These are phyloP conservation scores for Psephotus haematonotus DNA, from an alignment of 2,113 vertebrate genomes.

Conservation along the genomic window DNA sequence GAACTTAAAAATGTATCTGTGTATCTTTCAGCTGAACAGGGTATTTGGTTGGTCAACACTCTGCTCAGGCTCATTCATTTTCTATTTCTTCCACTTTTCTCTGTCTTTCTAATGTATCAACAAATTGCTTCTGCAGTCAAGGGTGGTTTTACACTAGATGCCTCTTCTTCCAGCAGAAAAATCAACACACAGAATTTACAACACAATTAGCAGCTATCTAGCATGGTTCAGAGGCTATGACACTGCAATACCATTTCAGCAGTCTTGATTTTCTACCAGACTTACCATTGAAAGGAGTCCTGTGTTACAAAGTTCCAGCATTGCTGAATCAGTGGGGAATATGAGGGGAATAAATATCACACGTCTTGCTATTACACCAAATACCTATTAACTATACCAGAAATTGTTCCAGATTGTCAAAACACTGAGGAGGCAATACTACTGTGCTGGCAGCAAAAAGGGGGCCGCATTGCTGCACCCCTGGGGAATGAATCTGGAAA, in stretches of 20 bases:
- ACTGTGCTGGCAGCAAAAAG: neutral
- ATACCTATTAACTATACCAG: neutral
- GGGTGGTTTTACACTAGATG: neutral
- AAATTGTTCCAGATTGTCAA: neutral
- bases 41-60: neutral
- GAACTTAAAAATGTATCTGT: neutral
- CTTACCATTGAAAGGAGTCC: neutral
- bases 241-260: neutral
- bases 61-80: neutral
- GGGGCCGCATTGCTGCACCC: neutral
- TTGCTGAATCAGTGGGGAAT: neutral
- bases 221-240: neutral
- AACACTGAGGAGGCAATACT: neutral
- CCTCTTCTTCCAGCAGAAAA: neutral
- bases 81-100: neutral
- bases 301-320: neutral
- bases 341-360: neutral
- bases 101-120: neutral
- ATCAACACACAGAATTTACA: neutral
- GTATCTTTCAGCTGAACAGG: neutral
- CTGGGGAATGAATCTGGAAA: neutral
- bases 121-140: neutral
- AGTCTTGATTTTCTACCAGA: neutral
- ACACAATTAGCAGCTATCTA: neutral
- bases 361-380: neutral